Evolutionary conservation across 1,140 invertebrate genomes (phyloP).

Genomic region (Lepidurus apus): DNA sequence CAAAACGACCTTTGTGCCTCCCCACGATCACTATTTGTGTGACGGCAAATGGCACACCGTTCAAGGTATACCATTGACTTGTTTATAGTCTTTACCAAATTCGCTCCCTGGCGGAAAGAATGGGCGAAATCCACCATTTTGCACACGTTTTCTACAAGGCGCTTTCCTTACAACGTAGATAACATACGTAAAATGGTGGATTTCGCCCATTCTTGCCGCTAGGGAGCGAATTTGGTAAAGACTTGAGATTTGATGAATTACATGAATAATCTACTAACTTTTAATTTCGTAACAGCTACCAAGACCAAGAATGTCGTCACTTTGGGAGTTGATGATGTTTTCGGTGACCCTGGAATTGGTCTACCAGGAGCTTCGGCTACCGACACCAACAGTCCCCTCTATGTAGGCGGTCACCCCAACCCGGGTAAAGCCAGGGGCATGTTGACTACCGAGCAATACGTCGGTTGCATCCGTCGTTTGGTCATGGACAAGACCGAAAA

Average conservation of each 20-base stretch:
- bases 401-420: slow-evolving; percentile 77
- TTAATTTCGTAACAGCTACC: slow-evolving; percentile 56
- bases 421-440: slow-evolving; percentile 49
- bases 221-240: no score
- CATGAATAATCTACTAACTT: not conserved
- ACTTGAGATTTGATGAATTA: not conserved
- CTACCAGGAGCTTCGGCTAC: slow-evolving; percentile 57
- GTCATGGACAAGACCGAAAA: slow-evolving; percentile 39
- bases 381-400: slow-evolving; percentile 77
- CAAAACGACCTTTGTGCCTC: slow-evolving; percentile 63
- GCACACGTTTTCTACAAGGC: no score
- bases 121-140: no score
- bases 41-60: slow-evolving; percentile 92
- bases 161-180: no score
- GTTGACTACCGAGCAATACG: slow-evolving; percentile 59
- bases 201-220: no score
- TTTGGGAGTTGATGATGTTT: slow-evolving; percentile 70
- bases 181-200: no score
- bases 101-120: no score
- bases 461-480: slow-evolving; percentile 66
- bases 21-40: slow-evolving; percentile 68
- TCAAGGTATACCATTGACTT: slow-evolving; percentile 54
- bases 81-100: no score
- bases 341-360: slow-evolving; percentile 61
- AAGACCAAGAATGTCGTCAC: slow-evolving; percentile 79